Base-by-base conservation (phyloP, 1,140 invertebrate species). In the Drosophila yakuba region DNA sequence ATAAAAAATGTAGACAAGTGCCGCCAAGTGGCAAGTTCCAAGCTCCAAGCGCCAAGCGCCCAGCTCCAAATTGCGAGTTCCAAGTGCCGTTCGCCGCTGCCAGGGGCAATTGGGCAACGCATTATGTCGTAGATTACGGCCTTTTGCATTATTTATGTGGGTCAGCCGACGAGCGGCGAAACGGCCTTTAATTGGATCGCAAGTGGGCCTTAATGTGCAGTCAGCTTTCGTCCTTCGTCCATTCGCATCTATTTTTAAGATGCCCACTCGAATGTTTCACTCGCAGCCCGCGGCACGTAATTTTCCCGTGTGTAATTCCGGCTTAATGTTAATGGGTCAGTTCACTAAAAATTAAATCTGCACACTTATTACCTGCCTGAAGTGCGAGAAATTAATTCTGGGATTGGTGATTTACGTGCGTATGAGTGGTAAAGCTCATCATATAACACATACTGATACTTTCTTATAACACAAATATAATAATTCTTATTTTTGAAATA, bases 111-210 rank as follows among this genome's bases (percentile, higher is more conserved):
- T 88, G 74, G 83, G 83, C 71, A 78, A 69, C 75, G 63, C 71
- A 78, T 82, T 88, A 67, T 86, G 83, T 75, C 79, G 75, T 83
- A 89, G 83, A 86, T 86, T 86, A 86, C 79, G 67, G 79, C 80
- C 80, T 88, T 66, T 79, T 86, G 83, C 84, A 86, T 86, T 86
- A 89, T 86, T 86, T 89, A 86, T 86, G 84, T 86, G 84, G 80
- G 83, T 80, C 84, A 83, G 74, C 38, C 38, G 64, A 62, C 44
- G 64, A 78, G 64, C 74, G 74, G 75, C 72, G 71, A 76, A 88
- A 89, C 62, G 79, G 81, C 79, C 83, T 89, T 83, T 86, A 89
- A 86, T 86, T 86, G 84, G 79, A 78, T 83, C 59, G 60, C 62
- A 88, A 86, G 66, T 83, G 59, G 66, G 66, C 68, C 61, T 74